Conservation (phyloP, 2,113 vertebrate genomes). For the Lipophrys pholis region DNA sequence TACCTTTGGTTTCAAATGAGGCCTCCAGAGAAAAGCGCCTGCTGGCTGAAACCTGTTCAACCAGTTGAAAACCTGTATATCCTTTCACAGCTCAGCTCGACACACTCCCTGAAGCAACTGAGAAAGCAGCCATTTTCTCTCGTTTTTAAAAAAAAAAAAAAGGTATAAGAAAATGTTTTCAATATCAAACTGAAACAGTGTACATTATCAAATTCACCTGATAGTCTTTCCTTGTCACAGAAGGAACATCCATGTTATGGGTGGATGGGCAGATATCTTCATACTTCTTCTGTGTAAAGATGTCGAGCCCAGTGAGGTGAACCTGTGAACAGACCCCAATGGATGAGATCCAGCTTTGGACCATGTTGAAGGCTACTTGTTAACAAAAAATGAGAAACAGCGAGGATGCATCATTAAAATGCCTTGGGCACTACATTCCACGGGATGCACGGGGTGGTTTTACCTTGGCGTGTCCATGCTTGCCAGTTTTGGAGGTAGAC, state of each 20-base stretch:
- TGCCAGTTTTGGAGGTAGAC: conserved; percentile 96
- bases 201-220: conserved; percentile 75
- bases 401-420: background rate
- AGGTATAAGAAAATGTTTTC: too few relatives aligned
- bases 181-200: too few relatives aligned
- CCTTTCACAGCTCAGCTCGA: background rate
- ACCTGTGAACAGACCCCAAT: conserved; percentile 80
- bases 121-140: background rate
- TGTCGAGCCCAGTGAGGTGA: conserved; percentile 92
- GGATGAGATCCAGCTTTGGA: background rate
- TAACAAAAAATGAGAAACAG: background rate
- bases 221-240: conserved; percentile 91
- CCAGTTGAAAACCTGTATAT: conserved; percentile 29
- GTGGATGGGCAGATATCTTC: conserved; percentile 97
- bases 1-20: background rate
- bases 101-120: background rate
- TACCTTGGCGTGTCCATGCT: conserved; percentile 96
- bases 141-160: too few relatives aligned
- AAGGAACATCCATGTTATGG: conserved; percentile 96
- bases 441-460: background rate
- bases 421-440: conserved; percentile 19
- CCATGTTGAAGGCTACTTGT: background rate
- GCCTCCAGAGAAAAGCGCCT: background rate
- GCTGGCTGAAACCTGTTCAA: conserved; percentile 21
- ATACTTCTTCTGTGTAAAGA: conserved; percentile 93